Evolutionary conservation across 2,113 vertebrate genomes (phyloP), one percentile per base, ranked within the genome.

Genomic region (Limnothrissa miodon): DNA sequence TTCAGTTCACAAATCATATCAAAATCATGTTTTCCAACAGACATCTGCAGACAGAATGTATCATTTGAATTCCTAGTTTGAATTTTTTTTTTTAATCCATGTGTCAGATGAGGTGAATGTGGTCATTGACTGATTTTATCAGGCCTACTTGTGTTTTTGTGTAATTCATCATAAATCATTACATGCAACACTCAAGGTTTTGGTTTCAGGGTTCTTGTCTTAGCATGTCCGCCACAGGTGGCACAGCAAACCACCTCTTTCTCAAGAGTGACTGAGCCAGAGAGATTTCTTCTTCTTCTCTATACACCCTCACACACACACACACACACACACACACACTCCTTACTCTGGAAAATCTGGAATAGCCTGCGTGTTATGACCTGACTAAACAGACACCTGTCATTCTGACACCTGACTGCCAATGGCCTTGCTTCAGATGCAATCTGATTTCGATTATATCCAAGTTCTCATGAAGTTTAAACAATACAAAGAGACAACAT

Each of bases 121-220:
- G 17, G 1, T 53, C 51, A 53, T 23, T 23, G 51, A 56, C 21
- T 56, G 51, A 56, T 23, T 23, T 23, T 19, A 56, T 23, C 51
- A 5, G 21, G 51, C 7, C 46, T 15, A 48, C 46, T 6, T 53
- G 48, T 23, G 51, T 23, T 56, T 56, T 0, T 56, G 51, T 56
- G 48, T 51, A 51, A 51, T 4, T n/a, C 42, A 42, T 56, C 29
- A 33, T 25, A 66, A 66, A 33, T 66, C 59, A 33, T 66, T 66
- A 66, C n/a, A 66, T 29, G 66, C 9, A 74, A 74, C 11, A 74
- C 33, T 74, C 11, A 33, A 13, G 66, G 1, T 36, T 36, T 74
- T 74, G 17, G 66, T 74, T 74, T 74, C 29, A 74, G 66, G 29
- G 29, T 13, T 74, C 66, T 74, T 74, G 66, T 74, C 66, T 36